A percentile compares a stretch with the other conserved stretches of the same genome.
Conservation (phyloP, 2,888 invertebrate genomes). For the Campaea margaritaria region DNA sequence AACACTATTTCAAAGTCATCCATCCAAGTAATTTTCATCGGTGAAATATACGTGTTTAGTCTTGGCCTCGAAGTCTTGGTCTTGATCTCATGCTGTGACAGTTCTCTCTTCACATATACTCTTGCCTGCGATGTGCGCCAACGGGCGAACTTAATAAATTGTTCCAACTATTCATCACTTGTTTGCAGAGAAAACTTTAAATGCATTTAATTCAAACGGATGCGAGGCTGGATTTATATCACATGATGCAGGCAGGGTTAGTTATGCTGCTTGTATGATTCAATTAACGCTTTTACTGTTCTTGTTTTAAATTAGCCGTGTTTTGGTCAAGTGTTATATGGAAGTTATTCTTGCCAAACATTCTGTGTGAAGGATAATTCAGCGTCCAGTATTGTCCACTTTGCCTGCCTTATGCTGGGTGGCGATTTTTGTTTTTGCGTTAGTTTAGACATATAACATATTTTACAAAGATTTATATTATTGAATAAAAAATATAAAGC, state of each 20-base stretch:
- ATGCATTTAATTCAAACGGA: constrained; percentile 41
- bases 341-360: too few relatives aligned
- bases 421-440: too few relatives aligned
- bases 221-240: constrained; percentile 35
- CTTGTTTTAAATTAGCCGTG: constrained; percentile 9
- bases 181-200: constrained; percentile 41
- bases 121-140: constrained; percentile 32
- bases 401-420: too few relatives aligned
- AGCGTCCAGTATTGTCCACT: too few relatives aligned
- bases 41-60: too few relatives aligned
- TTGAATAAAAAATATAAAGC: too few relatives aligned
- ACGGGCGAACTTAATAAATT: constrained; percentile 43
- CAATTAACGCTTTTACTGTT: constrained; percentile 1
- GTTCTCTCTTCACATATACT: constrained; percentile 18
- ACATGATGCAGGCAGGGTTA: constrained; percentile 8
- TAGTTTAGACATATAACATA: too few relatives aligned
- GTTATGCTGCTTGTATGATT: constrained; percentile 2
- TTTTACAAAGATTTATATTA: too few relatives aligned
- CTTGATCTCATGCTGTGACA: background rate
- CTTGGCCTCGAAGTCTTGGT: too few relatives aligned
- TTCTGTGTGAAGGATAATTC: too few relatives aligned
- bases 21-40: too few relatives aligned
- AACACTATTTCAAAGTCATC: too few relatives aligned
- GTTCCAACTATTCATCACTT: constrained; percentile 44
- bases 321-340: background rate